Base-by-base conservation (phyloP, 2,888 invertebrate genomes). In the Galeopsomyia nigrocyanea region DNA sequence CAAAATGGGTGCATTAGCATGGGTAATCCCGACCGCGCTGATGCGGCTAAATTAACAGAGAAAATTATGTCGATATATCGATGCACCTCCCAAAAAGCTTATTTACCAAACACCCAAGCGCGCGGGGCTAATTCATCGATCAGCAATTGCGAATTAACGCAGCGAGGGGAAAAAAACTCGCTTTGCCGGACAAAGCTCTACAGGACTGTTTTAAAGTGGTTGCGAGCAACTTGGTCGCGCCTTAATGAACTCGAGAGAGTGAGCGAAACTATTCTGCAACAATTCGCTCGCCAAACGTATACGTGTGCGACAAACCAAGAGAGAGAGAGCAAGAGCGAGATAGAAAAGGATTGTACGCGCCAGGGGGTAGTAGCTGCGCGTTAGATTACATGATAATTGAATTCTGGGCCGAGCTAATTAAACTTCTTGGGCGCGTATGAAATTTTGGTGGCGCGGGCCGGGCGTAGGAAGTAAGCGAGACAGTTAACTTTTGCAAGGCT, bases 191-290 rank as follows among this genome's bases (percentile, higher is more conserved):
- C 26, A 26, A 26, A 26, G 26, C 26, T 26, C 5, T 26, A 5
- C 26, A 5, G 5, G 51, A 21, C 13, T 39, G 5, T 39, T 39
- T 39, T 3, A 7, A 39, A 39, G 39, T 10, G 13, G 39, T 39
- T 39, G 39, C n/a, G 10, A 14, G 56, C 31, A 16, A 53, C 14
- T 22, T 17, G 14, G 21, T 63, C 63, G 67, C 58, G 63, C 61
- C 58, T 63, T 72, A 72, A 72, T 68, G 63, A 72, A 72, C 68
- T 60, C 26, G 26, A 26, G 26, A 26, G 26, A 26, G 26, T 26
- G 62, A 46, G 46, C 53, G 26, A 14, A 72, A 72, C 68, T 68
- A 72, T 72, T 68, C 47, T 39, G 57, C 19, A 39, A 39, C 39
- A 39, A 39, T 39, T 39, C 39, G 10, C 1, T 26, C 26, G 7